Percentiles rank a stretch among this genome's conserved stretches.
phyloP scores from a whole-genome alignment of 2,113 vertebrate species.

The Oreochromis spilurus region DNA sequence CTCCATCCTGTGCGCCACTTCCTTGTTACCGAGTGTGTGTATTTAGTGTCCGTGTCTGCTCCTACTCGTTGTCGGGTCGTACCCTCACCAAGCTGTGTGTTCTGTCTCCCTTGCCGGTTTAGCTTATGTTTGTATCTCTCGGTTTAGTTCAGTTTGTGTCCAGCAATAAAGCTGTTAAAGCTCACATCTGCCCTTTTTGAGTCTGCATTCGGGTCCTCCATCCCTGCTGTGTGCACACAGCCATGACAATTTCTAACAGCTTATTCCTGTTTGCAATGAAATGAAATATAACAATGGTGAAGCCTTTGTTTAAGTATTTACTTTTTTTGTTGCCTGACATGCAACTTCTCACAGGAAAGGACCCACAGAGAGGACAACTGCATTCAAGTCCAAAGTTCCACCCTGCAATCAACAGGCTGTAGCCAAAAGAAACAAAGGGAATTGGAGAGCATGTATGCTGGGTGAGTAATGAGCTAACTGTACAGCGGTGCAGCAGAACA shows the following conservation, averaged over 20 bases:
- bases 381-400: neutral
- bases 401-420: neutral
- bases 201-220: too few species aligned
- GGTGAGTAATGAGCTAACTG: neutral
- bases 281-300: neutral
- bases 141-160: too few species aligned
- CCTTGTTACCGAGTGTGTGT: too few species aligned
- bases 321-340: neutral
- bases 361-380: neutral
- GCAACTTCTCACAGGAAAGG: neutral
- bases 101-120: too few species aligned
- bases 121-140: too few species aligned
- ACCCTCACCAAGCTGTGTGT: too few species aligned
- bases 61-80: too few species aligned
- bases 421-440: neutral
- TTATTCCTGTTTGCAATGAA: neutral
- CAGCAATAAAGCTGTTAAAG: too few species aligned
- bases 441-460: neutral
- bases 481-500: neutral
- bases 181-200: too few species aligned
- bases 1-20: too few species aligned
- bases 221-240: too few species aligned
- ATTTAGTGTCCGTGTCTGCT: too few species aligned
- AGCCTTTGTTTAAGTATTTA: neutral
- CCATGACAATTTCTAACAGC: neutral